These are phyloP conservation scores for Andrena haemorrhoa DNA, from an alignment of 2,888 invertebrate species.

Conservation along the genomic window DNA sequence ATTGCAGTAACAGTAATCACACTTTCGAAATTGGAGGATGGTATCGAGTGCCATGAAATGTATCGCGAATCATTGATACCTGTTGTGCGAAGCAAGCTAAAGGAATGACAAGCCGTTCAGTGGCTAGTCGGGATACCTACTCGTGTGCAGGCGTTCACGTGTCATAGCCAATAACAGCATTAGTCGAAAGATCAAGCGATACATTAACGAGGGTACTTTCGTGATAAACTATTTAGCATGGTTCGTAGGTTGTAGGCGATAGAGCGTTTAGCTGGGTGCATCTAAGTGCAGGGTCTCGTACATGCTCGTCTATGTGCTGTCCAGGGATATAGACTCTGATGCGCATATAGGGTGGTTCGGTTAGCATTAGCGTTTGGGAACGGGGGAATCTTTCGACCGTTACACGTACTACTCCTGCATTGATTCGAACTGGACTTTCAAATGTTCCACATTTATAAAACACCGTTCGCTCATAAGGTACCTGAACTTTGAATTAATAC, in stretches of 20 bases:
- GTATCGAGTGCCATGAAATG: background rate
- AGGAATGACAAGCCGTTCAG: slow-evolving; percentile 23
- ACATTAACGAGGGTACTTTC: slow-evolving; percentile 64
- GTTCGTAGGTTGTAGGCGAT: slow-evolving; percentile 55
- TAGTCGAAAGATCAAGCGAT: slow-evolving; percentile 60
- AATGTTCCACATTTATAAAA: no score
- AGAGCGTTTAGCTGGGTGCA: slow-evolving; percentile 52
- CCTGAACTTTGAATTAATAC: no score
- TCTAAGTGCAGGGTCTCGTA: slow-evolving; percentile 55
- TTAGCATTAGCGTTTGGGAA: background rate
- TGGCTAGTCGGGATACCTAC: slow-evolving; percentile 5
- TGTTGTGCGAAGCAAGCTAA: background rate
- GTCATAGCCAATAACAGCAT: slow-evolving; percentile 40
- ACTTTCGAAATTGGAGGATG: background rate
- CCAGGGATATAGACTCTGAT: slow-evolving; percentile 7
- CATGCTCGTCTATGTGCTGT: slow-evolving; percentile 25
- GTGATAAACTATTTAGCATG: slow-evolving; percentile 67
- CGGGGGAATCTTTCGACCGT: background rate
- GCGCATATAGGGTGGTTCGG: slow-evolving; percentile 12
- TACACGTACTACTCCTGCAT: background rate
- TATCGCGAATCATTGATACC: slow-evolving; percentile 4
- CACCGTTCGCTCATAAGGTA: no score
- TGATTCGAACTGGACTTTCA: no score
- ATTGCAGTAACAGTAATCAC: background rate
- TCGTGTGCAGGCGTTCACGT: slow-evolving; percentile 6